Evolutionary conservation across 2,888 invertebrate genomes (phyloP).

Genomic region (Rotaria magnacalcarata): DNA sequence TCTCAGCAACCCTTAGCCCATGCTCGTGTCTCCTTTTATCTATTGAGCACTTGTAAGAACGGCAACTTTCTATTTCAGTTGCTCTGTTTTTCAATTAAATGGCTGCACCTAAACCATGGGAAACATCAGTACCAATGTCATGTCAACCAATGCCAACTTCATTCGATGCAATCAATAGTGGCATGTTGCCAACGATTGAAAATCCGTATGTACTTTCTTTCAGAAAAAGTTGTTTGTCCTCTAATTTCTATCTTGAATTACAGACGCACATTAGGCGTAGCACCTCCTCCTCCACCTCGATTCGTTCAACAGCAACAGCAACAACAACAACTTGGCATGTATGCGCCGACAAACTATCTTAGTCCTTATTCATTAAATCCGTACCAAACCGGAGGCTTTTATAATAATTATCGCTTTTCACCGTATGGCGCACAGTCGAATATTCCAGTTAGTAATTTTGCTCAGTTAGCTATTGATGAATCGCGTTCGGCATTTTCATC

Average conservation of each 20-base stretch:
- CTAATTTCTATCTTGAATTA: not conserved
- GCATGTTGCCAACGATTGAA: not conserved
- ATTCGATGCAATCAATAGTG: not conserved
- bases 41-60: too few species aligned
- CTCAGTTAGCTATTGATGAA: slow-evolving; percentile 72
- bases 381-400: not conserved
- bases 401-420: not conserved
- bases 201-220: not conserved
- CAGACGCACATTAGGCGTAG: not conserved
- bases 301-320: not conserved
- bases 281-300: slow-evolving; percentile 8
- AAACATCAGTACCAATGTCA: slow-evolving; percentile 10
- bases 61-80: too few species aligned
- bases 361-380: not conserved
- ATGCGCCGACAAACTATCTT: not conserved
- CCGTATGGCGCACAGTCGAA: not conserved
- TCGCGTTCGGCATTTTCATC: slow-evolving; percentile 87
- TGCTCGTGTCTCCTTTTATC: too few species aligned
- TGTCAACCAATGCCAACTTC: not conserved
- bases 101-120: slow-evolving; percentile 7
- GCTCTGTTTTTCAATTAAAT: not conserved
- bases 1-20: too few species aligned
- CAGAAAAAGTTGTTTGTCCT: not conserved
- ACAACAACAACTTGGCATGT: not conserved
- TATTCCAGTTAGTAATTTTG: not conserved